These are phyloP conservation scores for Sebastes cheni DNA, from an alignment of 2,797 vertebrate species.

Conservation along the genomic window DNA sequence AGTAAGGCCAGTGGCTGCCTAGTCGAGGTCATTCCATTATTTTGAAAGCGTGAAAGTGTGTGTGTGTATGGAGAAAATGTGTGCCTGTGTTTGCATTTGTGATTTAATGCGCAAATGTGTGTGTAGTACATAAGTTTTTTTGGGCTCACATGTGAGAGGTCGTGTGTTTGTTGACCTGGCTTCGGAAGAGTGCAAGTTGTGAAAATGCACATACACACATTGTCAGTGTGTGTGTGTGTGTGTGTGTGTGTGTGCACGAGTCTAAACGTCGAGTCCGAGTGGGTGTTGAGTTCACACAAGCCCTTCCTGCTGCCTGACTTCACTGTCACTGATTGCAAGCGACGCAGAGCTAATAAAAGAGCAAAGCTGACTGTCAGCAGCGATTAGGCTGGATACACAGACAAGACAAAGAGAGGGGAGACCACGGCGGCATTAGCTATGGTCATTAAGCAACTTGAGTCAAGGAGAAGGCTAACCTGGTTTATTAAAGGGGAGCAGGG, in stretches of 20 bases:
- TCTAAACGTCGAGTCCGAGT: slow-evolving; percentile 56
- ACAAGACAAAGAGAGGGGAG: slow-evolving; percentile 90
- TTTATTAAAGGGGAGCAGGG: slow-evolving; percentile 58
- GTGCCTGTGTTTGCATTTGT: slow-evolving; percentile 17
- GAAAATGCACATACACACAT: slow-evolving; percentile 7
- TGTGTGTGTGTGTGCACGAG: slow-evolving; percentile 8
- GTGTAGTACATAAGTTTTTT: background rate
- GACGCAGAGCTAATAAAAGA: slow-evolving; percentile 95
- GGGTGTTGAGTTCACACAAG: slow-evolving; percentile 88
- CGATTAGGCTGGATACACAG: slow-evolving; percentile 89
- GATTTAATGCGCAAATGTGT: background rate
- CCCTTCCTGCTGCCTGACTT: slow-evolving; percentile 93
- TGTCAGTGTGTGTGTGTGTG: slow-evolving; percentile 13
- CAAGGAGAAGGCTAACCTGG: slow-evolving; percentile 85
- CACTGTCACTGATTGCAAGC: slow-evolving; percentile 92
- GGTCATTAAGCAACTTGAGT: slow-evolving; percentile 91
- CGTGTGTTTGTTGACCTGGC: slow-evolving; percentile 9
- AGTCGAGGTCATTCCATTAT: slow-evolving; percentile 48
- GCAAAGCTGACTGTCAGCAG: slow-evolving; percentile 95
- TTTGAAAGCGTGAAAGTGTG: slow-evolving; percentile 23
- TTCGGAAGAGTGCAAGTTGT: background rate
- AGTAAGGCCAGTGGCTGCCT: slow-evolving; percentile 57
- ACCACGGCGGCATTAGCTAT: slow-evolving; percentile 87
- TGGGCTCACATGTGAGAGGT: background rate
- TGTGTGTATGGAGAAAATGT: background rate